Conservation (phyloP, 2,888 invertebrate species). For the Heliconius erato region DNA sequence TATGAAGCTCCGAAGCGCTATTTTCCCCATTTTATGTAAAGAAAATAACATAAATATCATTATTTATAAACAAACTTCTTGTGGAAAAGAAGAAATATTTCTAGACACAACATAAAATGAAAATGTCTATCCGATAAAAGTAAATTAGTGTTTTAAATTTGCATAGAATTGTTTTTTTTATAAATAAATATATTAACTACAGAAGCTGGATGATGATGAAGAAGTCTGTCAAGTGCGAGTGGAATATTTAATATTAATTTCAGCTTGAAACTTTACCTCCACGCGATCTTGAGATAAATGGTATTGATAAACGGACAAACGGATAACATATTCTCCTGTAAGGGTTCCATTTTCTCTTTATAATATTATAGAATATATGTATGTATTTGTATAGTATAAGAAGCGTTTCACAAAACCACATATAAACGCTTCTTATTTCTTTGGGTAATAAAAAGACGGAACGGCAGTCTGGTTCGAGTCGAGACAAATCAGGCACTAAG, state of each 20-base stretch:
- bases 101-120: neutral
- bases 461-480: neutral
- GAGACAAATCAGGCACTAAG: constrained; percentile 6
- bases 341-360: too few relatives aligned
- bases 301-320: too few relatives aligned
- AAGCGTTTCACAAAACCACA: neutral
- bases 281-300: too few relatives aligned
- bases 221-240: too few relatives aligned
- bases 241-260: too few relatives aligned
- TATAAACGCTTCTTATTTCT: neutral
- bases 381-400: neutral
- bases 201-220: too few relatives aligned
- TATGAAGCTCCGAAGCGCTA: constrained; percentile 17
- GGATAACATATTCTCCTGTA: too few relatives aligned
- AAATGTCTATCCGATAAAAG: constrained; percentile 4
- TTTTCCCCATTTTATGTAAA: constrained; percentile 26
- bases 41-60: constrained; percentile 24
- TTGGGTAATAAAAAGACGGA: neutral
- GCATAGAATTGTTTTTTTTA: too few relatives aligned
- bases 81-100: constrained; percentile 4
- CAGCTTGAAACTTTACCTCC: too few relatives aligned
- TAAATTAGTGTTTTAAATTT: neutral
- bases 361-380: neutral
- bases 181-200: too few relatives aligned
- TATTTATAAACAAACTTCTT: constrained; percentile 13